Base-by-base conservation (phyloP, 2,113 vertebrate genomes). In the Callionymus lyra region DNA sequence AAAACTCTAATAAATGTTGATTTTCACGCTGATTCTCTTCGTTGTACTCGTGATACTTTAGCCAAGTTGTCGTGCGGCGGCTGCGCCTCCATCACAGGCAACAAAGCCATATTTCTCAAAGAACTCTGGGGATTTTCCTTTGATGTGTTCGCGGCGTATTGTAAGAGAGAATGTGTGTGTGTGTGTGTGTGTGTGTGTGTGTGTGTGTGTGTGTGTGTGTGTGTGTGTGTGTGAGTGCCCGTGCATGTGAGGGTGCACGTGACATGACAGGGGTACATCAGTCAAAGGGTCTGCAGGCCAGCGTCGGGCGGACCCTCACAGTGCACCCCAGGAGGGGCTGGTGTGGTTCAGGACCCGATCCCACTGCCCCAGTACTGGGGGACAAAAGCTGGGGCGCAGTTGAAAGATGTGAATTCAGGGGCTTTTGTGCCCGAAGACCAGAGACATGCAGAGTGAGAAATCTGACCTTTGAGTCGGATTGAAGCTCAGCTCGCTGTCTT, bases 331-430 rank as follows among this genome's bases (percentile, higher is more conserved):
- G 86, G 78, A 78, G 83, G 80, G 43, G 64, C 81, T 82, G 84
- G 86, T 84, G 79, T 81, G 70, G 80, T 81, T 82, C 79, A 77
- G 83, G 61, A 70, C 77, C 80, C 59, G 59, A 76, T 82, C 79
- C 41, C 52, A 80, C 70, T 51, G 55, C 74, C 76, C 77, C 63
- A n/a, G 48, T 75, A 78, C 71, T 60, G 41, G 41, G 38, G 76
- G 81, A 86, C 87, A 88, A 87, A 84, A 72, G 82, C 71, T 11
- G 51, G 54, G 63, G 80, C 65, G 70, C 63, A 65, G 74, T 80
- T 86, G 83, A 87, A 87, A 85, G 82, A 87, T 82, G 86, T 84
- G 82, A 85, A 87, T 86, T 82, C 80, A 70, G 76, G 44, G 59
- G 78, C 80, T 83, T 84, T 84, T 80, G 72, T 67, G 74, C 9